A percentile compares a stretch with the other conserved stretches of the same genome.
Conservation (phyloP, 2,888 invertebrate genomes). For the Heliconius charithonia region DNA sequence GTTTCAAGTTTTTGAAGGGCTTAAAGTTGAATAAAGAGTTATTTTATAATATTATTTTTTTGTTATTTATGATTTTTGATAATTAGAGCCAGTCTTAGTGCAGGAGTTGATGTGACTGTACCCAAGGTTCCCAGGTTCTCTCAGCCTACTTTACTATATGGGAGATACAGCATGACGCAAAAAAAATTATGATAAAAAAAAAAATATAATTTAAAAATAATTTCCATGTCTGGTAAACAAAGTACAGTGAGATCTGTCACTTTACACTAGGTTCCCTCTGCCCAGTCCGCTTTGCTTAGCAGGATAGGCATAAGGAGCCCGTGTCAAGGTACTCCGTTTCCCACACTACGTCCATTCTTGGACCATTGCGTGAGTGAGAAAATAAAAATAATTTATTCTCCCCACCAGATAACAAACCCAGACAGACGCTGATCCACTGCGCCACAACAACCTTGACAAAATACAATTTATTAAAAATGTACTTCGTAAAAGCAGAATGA, state of each 20-base stretch:
- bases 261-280: no score
- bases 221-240: no score
- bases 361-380: background rate
- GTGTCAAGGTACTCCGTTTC: background rate
- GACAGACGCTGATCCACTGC: no score
- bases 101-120: no score
- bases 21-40: slow-evolving; percentile 5
- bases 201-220: no score
- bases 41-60: background rate
- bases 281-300: background rate
- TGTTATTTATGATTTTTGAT: no score
- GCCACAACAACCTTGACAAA: background rate
- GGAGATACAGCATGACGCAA: no score
- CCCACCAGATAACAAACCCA: background rate
- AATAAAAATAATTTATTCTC: background rate
- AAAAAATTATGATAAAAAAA: no score
- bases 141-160: no score
- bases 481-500: slow-evolving; percentile 32
- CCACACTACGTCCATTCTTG: background rate
- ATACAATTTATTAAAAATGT: slow-evolving; percentile 16
- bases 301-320: background rate
- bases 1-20: slow-evolving; percentile 11
- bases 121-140: no score
- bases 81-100: no score
- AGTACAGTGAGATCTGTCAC: no score